phyloP scores from a whole-genome alignment of 2,888 invertebrate genomes.

The Myopa testacea region DNA sequence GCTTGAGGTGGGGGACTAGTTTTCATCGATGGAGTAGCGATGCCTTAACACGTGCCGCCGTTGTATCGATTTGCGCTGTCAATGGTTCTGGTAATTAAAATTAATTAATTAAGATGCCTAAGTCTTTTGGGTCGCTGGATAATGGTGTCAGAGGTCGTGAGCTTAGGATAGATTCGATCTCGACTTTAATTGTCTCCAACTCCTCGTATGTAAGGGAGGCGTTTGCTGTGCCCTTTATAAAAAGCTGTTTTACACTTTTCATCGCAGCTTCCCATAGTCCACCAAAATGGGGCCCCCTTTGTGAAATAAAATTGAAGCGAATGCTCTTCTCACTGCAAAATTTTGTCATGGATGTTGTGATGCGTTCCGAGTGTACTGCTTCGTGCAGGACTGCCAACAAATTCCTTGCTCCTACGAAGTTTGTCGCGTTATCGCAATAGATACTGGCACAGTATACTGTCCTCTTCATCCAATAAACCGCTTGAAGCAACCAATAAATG shows the following conservation, averaged over 20 bases:
- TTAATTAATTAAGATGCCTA: conserved; percentile 39
- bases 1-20: not conserved
- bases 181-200: conserved; percentile 41
- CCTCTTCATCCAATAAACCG: not conserved
- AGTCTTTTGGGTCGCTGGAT: conserved; percentile 44
- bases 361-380: not conserved
- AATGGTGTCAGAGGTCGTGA: conserved; percentile 53
- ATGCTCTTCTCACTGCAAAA: not conserved
- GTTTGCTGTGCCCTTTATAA: not conserved
- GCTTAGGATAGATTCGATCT: conserved; percentile 53
- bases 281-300: conserved; percentile 23
- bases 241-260: conserved; percentile 9
- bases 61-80: not conserved
- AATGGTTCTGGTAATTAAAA: too few species aligned
- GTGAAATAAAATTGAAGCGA: conserved; percentile 13
- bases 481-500: not conserved
- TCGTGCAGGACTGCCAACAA: not conserved
- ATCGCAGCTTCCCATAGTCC: conserved; percentile 36
- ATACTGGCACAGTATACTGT: not conserved
- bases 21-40: not conserved
- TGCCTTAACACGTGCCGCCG: not conserved
- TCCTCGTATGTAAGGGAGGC: conserved; percentile 29
- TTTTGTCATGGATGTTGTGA: not conserved
- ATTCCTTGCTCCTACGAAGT: conserved; percentile 19
- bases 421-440: conserved; percentile 1